Conservation (phyloP, 2,888 invertebrate species). For the Pterostichus madidus region DNA sequence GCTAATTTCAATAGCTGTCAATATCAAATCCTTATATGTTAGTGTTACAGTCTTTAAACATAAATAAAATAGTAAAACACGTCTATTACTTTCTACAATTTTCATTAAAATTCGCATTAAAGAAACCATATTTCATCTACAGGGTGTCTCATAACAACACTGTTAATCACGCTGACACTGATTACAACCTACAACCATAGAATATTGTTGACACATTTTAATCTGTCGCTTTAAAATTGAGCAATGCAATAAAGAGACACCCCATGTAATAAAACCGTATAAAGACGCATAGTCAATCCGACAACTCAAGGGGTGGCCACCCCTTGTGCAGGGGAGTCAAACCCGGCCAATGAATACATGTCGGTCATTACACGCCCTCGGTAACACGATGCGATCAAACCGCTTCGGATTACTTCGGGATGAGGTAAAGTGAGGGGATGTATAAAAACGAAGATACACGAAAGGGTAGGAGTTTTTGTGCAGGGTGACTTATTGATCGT, state of each 20-base stretch:
- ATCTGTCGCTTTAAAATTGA: constrained; percentile 66
- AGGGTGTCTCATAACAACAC: constrained; percentile 4
- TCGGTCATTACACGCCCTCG: constrained; percentile 63
- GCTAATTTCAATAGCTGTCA: too few species aligned
- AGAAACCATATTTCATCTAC: background rate
- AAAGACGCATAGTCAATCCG: constrained; percentile 68
- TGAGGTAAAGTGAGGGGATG: background rate
- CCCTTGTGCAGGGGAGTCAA: constrained; percentile 59
- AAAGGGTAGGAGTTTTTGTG: constrained; percentile 54
- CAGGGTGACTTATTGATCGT: constrained; percentile 72
- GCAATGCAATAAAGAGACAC: constrained; percentile 75
- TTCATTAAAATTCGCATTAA: too few species aligned
- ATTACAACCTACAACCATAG: constrained; percentile 57
- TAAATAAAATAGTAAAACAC: too few species aligned
- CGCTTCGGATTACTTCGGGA: constrained; percentile 17
- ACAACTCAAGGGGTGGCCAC: constrained; percentile 49
- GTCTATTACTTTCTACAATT: too few species aligned
- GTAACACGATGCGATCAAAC: constrained; percentile 1
- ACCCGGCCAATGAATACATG: constrained; percentile 64
- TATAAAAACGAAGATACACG: constrained; percentile 24
- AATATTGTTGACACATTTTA: constrained; percentile 64
- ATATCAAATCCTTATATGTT: too few species aligned
- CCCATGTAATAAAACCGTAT: constrained; percentile 76
- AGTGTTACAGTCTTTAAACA: too few species aligned
- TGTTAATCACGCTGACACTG: constrained; percentile 59